Evolutionary conservation across 2,888 invertebrate species (phyloP).

Genomic region (Furcula furcula): DNA sequence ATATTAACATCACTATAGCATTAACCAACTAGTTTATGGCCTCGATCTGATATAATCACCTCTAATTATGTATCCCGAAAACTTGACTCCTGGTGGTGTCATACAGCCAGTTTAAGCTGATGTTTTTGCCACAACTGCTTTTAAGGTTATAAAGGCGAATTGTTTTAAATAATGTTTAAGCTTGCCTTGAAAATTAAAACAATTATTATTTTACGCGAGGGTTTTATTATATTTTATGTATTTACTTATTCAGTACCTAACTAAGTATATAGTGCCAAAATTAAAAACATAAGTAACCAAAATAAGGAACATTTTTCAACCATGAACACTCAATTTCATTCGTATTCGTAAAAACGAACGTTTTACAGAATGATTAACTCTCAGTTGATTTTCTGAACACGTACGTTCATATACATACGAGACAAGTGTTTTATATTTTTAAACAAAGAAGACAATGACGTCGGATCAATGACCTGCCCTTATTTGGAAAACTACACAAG

Average conservation of each 20-base stretch:
- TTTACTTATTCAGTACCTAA: no score
- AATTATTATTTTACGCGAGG: no score
- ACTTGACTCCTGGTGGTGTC: constrained; percentile 14
- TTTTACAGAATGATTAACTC: constrained; percentile 53
- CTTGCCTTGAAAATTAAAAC: no score
- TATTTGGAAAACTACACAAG: constrained; percentile 57
- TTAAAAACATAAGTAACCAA: no score
- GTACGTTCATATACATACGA: constrained; percentile 46
- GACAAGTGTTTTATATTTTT: constrained; percentile 67
- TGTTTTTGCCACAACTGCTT: neutral
- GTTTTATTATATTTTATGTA: no score
- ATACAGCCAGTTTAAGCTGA: neutral
- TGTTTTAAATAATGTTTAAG: neutral
- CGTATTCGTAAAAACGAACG: constrained; percentile 36
- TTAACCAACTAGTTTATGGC: constrained; percentile 39
- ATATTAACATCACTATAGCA: constrained; percentile 52
- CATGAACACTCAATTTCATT: constrained; percentile 18
- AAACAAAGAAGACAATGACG: constrained; percentile 61
- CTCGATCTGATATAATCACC: constrained; percentile 41
- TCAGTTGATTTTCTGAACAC: constrained; percentile 60
- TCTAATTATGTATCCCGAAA: constrained; percentile 26
- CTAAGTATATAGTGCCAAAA: no score
- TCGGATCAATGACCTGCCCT: constrained; percentile 69
- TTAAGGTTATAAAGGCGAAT: neutral
- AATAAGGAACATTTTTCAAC: constrained; percentile 1